Conservation (phyloP, 2,113 vertebrate genomes). For the Hypanus sabinus region DNA sequence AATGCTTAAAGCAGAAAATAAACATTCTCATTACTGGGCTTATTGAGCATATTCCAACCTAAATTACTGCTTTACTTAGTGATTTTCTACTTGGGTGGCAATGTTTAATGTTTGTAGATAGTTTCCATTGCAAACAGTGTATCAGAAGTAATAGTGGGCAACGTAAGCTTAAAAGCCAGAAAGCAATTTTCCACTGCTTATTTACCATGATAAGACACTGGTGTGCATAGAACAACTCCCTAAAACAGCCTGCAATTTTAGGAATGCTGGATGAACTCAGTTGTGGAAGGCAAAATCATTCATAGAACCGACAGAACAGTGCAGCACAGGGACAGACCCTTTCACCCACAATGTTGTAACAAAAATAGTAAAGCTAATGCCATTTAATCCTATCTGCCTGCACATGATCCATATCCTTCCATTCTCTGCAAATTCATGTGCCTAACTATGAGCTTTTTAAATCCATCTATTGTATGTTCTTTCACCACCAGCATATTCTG, state of each 20-base stretch:
- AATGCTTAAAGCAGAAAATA: conserved; percentile 18
- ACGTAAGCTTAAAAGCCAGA: conserved; percentile 20
- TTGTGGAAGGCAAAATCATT: too few relatives aligned
- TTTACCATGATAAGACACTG: background rate
- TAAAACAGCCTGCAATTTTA: background rate
- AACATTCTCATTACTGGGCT: conserved; percentile 8
- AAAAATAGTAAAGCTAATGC: too few relatives aligned
- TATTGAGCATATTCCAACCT: conserved; percentile 1
- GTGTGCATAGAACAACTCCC: background rate
- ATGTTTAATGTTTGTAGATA: conserved; percentile 9
- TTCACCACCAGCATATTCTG: too few relatives aligned
- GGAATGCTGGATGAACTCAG: too few relatives aligned
- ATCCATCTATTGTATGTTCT: too few relatives aligned
- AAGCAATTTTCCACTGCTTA: conserved; percentile 19
- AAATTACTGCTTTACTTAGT: conserved; percentile 10
- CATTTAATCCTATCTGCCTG: too few relatives aligned
- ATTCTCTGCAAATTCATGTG: too few relatives aligned
- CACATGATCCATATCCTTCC: too few relatives aligned
- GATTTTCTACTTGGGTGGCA: conserved; percentile 26
- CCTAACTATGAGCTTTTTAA: too few relatives aligned
- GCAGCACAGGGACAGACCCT: too few relatives aligned
- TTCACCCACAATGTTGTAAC: too few relatives aligned
- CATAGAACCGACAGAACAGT: too few relatives aligned
- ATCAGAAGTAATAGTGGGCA: conserved; percentile 10
- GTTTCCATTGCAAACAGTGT: background rate